Evolutionary conservation across 2,797 vertebrate species (phyloP).

Genomic region (Cossypha heuglini): DNA sequence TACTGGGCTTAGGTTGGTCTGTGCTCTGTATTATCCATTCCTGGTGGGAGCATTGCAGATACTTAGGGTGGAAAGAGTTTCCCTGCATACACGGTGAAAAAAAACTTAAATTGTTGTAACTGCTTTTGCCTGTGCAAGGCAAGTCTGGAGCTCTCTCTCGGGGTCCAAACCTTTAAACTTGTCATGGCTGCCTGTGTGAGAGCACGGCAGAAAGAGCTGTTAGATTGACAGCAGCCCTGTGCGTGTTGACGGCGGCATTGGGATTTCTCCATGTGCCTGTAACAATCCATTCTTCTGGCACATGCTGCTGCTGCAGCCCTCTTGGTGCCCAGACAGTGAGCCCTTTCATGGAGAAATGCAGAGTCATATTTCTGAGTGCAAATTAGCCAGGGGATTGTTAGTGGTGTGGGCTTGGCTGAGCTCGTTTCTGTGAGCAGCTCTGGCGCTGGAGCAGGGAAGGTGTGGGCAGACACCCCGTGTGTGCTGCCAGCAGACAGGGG

Average conservation of each 20-base stretch:
- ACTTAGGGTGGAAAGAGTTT: background rate
- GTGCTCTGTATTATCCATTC: background rate
- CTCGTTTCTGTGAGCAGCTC: conserved; percentile 19
- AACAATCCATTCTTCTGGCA: background rate
- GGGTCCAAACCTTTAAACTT: background rate
- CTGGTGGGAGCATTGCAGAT: background rate
- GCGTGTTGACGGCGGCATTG: background rate
- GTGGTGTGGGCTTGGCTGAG: background rate
- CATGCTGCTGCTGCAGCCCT: background rate
- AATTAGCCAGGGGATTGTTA: conserved; percentile 45
- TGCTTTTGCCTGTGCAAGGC: background rate
- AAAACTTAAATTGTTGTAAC: background rate
- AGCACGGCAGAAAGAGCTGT: background rate
- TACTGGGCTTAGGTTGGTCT: background rate
- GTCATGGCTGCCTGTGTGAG: background rate
- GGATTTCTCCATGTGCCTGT: background rate
- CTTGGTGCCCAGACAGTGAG: conserved; percentile 45
- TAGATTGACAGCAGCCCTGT: background rate
- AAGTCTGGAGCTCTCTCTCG: background rate
- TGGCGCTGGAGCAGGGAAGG: background rate
- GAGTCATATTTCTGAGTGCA: conserved; percentile 64
- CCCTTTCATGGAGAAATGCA: conserved; percentile 70
- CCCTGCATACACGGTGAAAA: background rate
- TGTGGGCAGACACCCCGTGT: background rate
- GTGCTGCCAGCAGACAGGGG: background rate